Evolutionary conservation across 37 sponge, comb jelly and placozoan genomes (phyloP).

Genomic region (Petrosia ficiformis): DNA sequence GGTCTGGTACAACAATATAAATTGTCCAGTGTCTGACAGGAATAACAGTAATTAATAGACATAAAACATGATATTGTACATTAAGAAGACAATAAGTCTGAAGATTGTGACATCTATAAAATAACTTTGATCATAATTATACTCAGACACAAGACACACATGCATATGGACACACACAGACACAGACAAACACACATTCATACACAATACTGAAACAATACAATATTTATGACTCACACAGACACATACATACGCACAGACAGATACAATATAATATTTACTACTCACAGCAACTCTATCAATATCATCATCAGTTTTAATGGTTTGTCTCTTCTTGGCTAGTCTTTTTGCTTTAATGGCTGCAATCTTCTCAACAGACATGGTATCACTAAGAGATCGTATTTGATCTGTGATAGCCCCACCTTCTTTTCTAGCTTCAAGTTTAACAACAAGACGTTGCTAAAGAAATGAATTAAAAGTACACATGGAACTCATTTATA

Average conservation of each 20-base stretch:
- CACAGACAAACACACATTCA: too few species aligned
- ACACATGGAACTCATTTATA: background rate
- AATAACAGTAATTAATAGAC: too few species aligned
- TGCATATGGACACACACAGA: too few species aligned
- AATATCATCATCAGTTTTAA: slow-evolving; percentile 72
- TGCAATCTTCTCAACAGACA: slow-evolving; percentile 93
- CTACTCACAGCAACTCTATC: slow-evolving; percentile 53
- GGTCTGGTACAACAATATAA: too few species aligned
- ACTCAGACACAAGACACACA: too few species aligned
- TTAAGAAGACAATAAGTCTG: too few species aligned
- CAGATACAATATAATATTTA: too few species aligned
- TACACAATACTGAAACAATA: too few species aligned
- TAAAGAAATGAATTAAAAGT: slow-evolving; percentile 12
- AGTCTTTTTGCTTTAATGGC: slow-evolving; percentile 91
- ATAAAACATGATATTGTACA: too few species aligned
- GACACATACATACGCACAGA: too few species aligned
- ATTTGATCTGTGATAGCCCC: slow-evolving; percentile 61
- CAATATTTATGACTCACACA: too few species aligned
- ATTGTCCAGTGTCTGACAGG: too few species aligned
- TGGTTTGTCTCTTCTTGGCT: slow-evolving; percentile 91
- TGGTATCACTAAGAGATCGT: slow-evolving; percentile 77
- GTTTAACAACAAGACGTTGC: slow-evolving; percentile 56
- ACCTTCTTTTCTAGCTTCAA: slow-evolving; percentile 36
- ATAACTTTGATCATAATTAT: background rate
- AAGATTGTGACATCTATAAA: background rate